Evolutionary conservation across 2,113 vertebrate species (phyloP), one percentile per base, ranked within the genome.

Genomic region (Empidonax traillii): DNA sequence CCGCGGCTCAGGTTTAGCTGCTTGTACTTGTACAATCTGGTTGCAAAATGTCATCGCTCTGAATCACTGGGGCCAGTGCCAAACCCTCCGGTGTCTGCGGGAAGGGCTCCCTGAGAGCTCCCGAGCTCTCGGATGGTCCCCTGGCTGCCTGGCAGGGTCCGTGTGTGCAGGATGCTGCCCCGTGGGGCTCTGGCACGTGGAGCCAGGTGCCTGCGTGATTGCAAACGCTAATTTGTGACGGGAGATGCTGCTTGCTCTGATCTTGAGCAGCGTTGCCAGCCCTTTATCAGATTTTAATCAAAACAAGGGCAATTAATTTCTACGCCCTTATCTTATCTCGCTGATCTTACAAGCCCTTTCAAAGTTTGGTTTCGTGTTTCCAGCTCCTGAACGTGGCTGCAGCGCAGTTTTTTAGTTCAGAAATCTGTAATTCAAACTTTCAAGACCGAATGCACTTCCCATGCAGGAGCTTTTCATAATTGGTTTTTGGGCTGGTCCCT

Each of bases 401-500:
- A 82, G 46, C 2, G 0, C 41, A 66, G 93, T 88, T 74, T 59
- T 44, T 59, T 44, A 59, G 93, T 93, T 97, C 89, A 95, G 95
- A 92, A 96, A 95, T 91, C 96, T 87, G 12, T 79, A 74, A 92
- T 95, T 96, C 94, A 25, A 5, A 67, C 81, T 88, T 85, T 85
- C 59, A 27, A 43, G 96, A 89, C 66, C 0, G 1, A 89, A 21
- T 10, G 9, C 27, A 1, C n/a, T 88, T 94, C 97, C 97, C 95
- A 43, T 63, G 91, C 97, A 73, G 37, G 95, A 93, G 93, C 87
- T 94, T 83, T 97, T 97, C 93, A 30, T 97, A 97, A 98, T 94
- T 97, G 97, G 97, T 97, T 98, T 98, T 97, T 11, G 39, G 97
- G 94, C 91, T 52, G 81, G 94, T 73, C 96, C 91, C 89, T 90